These are phyloP conservation scores for Orthonychiurus folsomi DNA, from an alignment of 2,888 invertebrate genomes.

Conservation along the genomic window DNA sequence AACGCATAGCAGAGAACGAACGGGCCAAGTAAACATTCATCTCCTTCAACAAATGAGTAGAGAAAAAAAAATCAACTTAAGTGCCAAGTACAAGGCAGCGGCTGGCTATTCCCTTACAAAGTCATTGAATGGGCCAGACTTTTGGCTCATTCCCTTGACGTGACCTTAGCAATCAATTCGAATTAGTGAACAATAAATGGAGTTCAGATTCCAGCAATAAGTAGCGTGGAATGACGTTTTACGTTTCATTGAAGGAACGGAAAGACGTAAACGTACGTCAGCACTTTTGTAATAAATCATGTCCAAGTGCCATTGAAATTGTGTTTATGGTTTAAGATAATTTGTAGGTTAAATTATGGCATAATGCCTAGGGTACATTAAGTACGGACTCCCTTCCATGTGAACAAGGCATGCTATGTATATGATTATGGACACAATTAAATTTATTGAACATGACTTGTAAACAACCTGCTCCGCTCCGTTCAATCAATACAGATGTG, in stretches of 20 bases:
- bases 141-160: background rate
- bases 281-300: background rate
- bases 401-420: no score
- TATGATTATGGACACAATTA: no score
- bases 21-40: no score
- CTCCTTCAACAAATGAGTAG: no score
- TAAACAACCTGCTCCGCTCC: background rate
- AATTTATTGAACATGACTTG: background rate
- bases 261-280: background rate
- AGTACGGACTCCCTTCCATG: no score
- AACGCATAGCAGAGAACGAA: no score
- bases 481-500: no score
- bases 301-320: background rate
- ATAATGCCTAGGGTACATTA: background rate
- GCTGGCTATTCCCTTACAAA: no score
- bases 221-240: background rate
- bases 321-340: background rate
- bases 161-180: background rate
- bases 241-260: background rate
- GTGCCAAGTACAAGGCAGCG: no score
- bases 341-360: background rate
- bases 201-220: background rate
- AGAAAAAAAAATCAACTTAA: no score
- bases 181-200: background rate
- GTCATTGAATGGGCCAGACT: no score